These are phyloP conservation scores for Saccopteryx bilineata DNA, from an alignment of 2,113 vertebrate species.

Conservation along the genomic window DNA sequence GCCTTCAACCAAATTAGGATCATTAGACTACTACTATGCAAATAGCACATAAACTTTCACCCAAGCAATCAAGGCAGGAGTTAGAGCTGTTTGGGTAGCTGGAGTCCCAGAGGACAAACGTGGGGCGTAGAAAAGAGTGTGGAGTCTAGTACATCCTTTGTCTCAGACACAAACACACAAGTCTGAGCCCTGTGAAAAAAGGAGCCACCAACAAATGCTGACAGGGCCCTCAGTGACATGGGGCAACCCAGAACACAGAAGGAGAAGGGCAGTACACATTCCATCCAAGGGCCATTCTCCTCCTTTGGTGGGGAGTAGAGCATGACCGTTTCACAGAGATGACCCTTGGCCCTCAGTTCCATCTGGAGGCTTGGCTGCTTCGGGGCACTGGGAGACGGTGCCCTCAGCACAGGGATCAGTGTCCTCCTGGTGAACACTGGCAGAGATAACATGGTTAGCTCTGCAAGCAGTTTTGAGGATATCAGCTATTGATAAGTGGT, in stretches of 20 bases:
- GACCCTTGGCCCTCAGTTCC: not conserved
- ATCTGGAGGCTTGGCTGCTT: no score
- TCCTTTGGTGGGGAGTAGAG: not conserved
- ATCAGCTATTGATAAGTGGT: not conserved
- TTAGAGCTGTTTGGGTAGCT: not conserved
- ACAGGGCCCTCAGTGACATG: not conserved
- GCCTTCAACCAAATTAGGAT: not conserved
- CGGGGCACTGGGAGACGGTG: not conserved
- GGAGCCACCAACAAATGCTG: no score
- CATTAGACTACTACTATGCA: not conserved
- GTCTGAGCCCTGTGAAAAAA: not conserved
- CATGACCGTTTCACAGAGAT: not conserved
- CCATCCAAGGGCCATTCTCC: not conserved
- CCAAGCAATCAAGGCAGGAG: not conserved
- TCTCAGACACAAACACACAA: not conserved
- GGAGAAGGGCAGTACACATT: rapidly evolving
- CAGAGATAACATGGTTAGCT: rapidly evolving
- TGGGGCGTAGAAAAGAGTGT: not conserved
- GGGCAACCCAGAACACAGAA: not conserved
- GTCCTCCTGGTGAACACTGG: not conserved
- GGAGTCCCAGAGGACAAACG: not conserved
- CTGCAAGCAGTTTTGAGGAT: not conserved
- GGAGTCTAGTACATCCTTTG: rapidly evolving
- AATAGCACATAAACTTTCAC: not conserved
- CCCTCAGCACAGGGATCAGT: not conserved